Percentiles rank a stretch among this genome's conserved stretches.
These are phyloP conservation scores for Halichondria panicea DNA, from an alignment of 37 sponge, comb jelly and placozoan genomes.

Conservation along the genomic window DNA sequence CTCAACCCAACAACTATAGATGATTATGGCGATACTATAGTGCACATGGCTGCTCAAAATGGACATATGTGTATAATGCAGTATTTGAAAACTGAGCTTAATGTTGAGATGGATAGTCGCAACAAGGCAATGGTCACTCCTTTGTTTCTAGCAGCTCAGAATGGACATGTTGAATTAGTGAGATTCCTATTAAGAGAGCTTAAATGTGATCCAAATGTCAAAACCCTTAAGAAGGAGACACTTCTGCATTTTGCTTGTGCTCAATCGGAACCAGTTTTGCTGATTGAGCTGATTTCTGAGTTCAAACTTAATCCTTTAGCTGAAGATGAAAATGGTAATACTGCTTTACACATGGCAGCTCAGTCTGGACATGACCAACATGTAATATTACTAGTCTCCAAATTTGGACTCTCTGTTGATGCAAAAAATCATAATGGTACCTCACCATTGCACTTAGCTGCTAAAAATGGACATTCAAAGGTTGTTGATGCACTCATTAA, in stretches of 20 bases:
- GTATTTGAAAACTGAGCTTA: not conserved
- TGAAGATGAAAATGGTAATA: not conserved
- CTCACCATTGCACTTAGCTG: not conserved
- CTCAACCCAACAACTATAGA: no score
- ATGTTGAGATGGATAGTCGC: not conserved
- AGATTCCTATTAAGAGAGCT: not conserved
- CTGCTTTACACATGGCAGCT: not conserved
- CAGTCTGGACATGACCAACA: not conserved
- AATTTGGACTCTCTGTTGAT: not conserved
- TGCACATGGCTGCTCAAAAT: not conserved
- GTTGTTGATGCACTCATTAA: constrained; percentile 6
- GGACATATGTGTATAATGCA: not conserved
- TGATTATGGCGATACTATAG: no score
- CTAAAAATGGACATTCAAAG: not conserved
- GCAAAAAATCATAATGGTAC: not conserved
- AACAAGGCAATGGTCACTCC: not conserved
- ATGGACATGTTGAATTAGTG: not conserved
- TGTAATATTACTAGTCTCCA: not conserved
- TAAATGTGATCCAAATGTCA: not conserved
- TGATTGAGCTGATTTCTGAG: not conserved
- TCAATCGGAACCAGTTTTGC: not conserved
- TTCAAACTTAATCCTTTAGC: not conserved
- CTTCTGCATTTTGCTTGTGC: not conserved
- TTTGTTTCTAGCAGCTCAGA: not conserved
- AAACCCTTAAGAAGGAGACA: no score